Conservation (phyloP, 2,888 invertebrate genomes). For the Coremacera marginata region DNA sequence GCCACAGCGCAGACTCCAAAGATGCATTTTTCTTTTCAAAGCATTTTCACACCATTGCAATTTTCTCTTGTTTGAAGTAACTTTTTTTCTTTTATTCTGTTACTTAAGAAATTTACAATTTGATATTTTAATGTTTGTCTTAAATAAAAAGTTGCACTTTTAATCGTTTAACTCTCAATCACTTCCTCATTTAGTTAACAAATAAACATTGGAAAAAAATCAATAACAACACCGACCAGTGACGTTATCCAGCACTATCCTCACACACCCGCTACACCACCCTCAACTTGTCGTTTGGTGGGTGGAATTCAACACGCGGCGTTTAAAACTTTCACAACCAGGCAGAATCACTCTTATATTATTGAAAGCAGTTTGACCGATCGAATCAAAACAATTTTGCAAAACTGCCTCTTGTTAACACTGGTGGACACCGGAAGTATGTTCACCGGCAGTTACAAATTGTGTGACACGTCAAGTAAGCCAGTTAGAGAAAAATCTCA, state of each 20-base stretch:
- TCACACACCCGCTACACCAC: neutral
- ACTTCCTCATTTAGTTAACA: neutral
- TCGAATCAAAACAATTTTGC: too few species aligned
- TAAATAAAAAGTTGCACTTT: neutral
- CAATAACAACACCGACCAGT: neutral
- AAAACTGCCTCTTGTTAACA: constrained; percentile 9
- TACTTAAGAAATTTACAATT: neutral
- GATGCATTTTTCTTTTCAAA: constrained; percentile 48
- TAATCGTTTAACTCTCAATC: neutral
- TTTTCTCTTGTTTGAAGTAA: neutral
- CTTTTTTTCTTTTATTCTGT: neutral
- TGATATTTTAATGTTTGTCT: too few species aligned
- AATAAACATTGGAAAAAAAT: neutral
- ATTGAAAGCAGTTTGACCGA: too few species aligned
- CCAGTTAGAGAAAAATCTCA: neutral
- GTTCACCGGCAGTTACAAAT: constrained; percentile 2
- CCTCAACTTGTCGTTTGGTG: neutral
- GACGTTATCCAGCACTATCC: neutral
- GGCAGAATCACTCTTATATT: too few species aligned
- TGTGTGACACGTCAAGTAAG: neutral
- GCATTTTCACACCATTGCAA: constrained; percentile 36
- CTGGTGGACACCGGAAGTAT: constrained; percentile 3
- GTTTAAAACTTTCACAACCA: neutral
- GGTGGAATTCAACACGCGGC: neutral
- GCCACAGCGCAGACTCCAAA: constrained; percentile 56